Evolutionary conservation across 2,113 vertebrate genomes (phyloP), one percentile per base, ranked within the genome.

Genomic region (Dermatemys mawii): DNA sequence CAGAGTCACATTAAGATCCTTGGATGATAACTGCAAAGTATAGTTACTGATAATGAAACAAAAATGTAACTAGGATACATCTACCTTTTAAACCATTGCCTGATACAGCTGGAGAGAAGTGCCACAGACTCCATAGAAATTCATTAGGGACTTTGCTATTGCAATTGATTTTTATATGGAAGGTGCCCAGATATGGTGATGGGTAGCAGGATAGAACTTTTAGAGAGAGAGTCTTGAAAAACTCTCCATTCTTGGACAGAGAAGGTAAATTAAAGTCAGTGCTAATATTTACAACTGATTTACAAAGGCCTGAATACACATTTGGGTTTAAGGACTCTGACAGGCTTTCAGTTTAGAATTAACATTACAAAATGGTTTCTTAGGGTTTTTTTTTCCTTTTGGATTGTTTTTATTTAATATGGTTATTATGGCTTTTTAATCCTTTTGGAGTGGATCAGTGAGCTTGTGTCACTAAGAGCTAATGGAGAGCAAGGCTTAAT

Each of bases 221-320:
- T 81, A 38, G 5, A 54, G 29, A 70, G 75, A 82, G 17, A 93
- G 76, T 32, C 44, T 93, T 92, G 91, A 84, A 94, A 90, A 96
- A 63, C 46, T 89, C 54, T 81, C 60, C 89, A 54, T 44, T 83
- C 22, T 73, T 70, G 35, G 81, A 88, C 94, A 46, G 86, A 79
- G 80, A 80, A 60, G 51, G 90, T 92, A 93, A 92, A 89, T 92
- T 92, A 92, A 95, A 93, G 85, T 96, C 90, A 83, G 46, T 78
- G 90, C 63, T 93, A 82, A 21, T 38, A 46, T 85, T 96, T 91
- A 78, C 92, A 93, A 82, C 11, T 0, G 10, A 91, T 87, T 92
- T 87, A 87, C 92, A 92, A 92, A 93, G 95, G 73, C 84, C 78
- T 93, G 92, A 87, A 54, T 81, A 16, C 55, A 86, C 86, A 90